Conservation (phyloP, 1,140 invertebrate species). For the Aphaenogaster rudis region DNA sequence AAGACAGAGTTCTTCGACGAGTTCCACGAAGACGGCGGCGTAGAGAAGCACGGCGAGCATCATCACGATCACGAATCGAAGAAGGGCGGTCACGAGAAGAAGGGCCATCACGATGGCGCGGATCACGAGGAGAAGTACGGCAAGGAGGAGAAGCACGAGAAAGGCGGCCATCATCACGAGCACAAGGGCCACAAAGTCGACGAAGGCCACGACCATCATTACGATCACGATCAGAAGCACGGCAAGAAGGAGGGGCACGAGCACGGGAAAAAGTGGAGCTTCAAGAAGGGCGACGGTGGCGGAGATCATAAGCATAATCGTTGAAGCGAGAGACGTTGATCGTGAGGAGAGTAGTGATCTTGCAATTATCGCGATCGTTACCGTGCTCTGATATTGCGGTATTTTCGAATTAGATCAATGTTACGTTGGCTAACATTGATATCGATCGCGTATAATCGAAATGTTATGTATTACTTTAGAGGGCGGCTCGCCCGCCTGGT, state of each 20-base stretch:
- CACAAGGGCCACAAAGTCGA: conserved; percentile 88
- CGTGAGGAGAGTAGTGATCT: neutral
- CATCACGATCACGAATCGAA: conserved; percentile 80
- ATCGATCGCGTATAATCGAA: conserved; percentile 14
- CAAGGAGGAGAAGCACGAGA: conserved; percentile 87
- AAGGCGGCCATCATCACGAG: conserved; percentile 88
- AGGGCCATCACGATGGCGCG: conserved; percentile 85
- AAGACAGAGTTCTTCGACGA: conserved; percentile 87
- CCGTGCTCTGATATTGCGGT: neutral
- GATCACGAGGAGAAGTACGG: conserved; percentile 88
- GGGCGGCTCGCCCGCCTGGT: neutral
- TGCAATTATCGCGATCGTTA: conserved; percentile 5
- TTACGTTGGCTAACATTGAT: neutral
- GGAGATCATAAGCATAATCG: conserved; percentile 45
- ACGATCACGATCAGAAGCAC: conserved; percentile 85
- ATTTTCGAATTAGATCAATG: neutral
- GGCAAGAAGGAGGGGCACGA: conserved; percentile 86
- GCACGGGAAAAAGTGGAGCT: conserved; percentile 88
- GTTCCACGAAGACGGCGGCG: conserved; percentile 84
- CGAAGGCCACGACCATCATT: conserved; percentile 87
- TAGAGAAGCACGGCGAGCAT: conserved; percentile 83
- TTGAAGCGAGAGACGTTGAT: conserved; percentile 5
- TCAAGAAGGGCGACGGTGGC: conserved; percentile 84
- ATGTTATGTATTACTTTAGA: conserved; percentile 34
- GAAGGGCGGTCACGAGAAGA: conserved; percentile 86